These are phyloP conservation scores for Amphibalanus amphitrite DNA, from an alignment of 1,140 invertebrate genomes.

Conservation along the genomic window DNA sequence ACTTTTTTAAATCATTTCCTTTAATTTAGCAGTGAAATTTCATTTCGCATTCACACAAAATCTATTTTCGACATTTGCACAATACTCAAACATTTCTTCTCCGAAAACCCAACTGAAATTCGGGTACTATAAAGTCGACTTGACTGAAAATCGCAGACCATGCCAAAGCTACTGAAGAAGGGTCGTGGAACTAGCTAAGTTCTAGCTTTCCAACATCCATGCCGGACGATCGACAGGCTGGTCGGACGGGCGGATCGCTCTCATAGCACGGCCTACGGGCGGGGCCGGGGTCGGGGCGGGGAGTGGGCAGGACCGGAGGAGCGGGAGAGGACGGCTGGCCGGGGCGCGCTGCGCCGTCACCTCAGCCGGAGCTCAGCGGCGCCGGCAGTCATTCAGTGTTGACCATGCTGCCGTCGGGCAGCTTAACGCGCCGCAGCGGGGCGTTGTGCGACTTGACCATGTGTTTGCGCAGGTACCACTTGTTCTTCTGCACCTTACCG, in stretches of 20 bases:
- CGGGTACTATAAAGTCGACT: neutral
- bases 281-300: no score
- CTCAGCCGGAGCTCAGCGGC: neutral
- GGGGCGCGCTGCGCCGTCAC: neutral
- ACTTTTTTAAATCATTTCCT: no score
- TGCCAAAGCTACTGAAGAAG: neutral
- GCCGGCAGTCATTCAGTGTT: neutral
- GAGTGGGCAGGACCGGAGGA: neutral
- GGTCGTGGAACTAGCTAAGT: neutral
- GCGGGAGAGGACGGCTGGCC: neutral
- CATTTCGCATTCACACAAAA: no score
- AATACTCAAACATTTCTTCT: no score
- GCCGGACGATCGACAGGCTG: neutral
- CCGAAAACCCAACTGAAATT: no score
- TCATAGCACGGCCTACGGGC: neutral
- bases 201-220: neutral
- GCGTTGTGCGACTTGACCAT: slow-evolving; percentile 22
- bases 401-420: slow-evolving; percentile 1
- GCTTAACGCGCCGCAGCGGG: slow-evolving; percentile 20
- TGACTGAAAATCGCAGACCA: neutral
- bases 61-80: no score
- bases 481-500: slow-evolving; percentile 22
- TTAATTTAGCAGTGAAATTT: no score
- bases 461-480: slow-evolving; percentile 23
- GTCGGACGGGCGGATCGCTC: neutral